phyloP scores from a whole-genome alignment of 2,797 vertebrate genomes.

The Diplodus puntazzo region DNA sequence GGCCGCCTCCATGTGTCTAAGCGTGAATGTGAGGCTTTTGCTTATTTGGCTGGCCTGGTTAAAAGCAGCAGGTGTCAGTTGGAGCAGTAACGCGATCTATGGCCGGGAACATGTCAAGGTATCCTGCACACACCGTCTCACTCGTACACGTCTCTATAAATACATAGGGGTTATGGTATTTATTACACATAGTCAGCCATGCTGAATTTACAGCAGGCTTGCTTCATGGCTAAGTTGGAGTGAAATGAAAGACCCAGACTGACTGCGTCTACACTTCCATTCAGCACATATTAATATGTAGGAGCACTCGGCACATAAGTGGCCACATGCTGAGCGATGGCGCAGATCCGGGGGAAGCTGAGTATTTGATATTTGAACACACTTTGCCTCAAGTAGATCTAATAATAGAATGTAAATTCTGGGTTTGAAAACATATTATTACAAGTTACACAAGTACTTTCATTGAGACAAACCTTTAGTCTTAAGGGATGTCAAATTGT shows the following conservation, averaged over 20 bases:
- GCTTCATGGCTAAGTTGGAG: neutral
- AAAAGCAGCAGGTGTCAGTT: slow-evolving; percentile 65
- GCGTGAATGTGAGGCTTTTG: slow-evolving; percentile 15
- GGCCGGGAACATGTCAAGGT: slow-evolving; percentile 60
- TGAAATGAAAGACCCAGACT: slow-evolving; percentile 12
- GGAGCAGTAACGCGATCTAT: slow-evolving; percentile 64
- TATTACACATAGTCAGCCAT: slow-evolving; percentile 56
- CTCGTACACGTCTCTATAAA: slow-evolving; percentile 65
- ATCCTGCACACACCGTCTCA: slow-evolving; percentile 53
- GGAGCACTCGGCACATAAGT: neutral
- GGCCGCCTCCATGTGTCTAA: slow-evolving; percentile 32
- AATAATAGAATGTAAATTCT: neutral
- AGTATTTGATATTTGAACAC: slow-evolving; percentile 11
- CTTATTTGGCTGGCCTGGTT: slow-evolving; percentile 17
- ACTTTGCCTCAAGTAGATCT: neutral
- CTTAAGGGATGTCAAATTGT: neutral
- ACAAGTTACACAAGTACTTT: neutral
- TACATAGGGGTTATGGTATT: slow-evolving; percentile 57
- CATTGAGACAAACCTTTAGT: neutral
- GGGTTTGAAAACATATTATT: neutral
- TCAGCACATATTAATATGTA: neutral
- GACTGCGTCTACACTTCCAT: neutral
- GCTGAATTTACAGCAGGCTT: slow-evolving; percentile 18
- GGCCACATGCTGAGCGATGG: neutral
- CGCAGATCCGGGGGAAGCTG: neutral